Percentiles rank a stretch among this genome's conserved stretches.
Evolutionary conservation across 2,888 invertebrate species (phyloP).

Genomic region (Alsophila aescularia): DNA sequence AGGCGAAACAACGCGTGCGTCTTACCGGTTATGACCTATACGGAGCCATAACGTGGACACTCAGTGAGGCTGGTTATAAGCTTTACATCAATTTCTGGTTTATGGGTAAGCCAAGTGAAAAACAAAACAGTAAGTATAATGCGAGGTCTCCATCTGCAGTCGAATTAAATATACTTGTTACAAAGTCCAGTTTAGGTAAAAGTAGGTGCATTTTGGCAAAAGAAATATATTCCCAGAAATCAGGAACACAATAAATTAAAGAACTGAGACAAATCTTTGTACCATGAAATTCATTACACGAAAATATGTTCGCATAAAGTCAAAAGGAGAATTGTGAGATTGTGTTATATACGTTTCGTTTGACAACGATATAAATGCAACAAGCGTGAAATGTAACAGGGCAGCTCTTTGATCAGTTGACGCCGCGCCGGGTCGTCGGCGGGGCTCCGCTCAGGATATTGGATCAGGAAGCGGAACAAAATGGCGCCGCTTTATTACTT

Average conservation of each 20-base stretch:
- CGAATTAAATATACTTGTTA: no score
- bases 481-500: constrained; percentile 84
- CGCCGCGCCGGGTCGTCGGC: constrained; percentile 55
- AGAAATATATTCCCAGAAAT: background rate
- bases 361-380: constrained; percentile 70
- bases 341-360: constrained; percentile 71
- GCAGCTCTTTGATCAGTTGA: constrained; percentile 78
- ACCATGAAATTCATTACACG: constrained; percentile 15
- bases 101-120: no score
- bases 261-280: constrained; percentile 17
- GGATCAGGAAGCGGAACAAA: constrained; percentile 77
- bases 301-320: constrained; percentile 20
- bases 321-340: constrained; percentile 57
- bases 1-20: no score
- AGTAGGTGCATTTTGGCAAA: background rate
- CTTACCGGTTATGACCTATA: no score
- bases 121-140: no score
- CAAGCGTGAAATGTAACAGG: constrained; percentile 75
- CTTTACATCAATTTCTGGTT: no score
- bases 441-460: constrained; percentile 75
- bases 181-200: background rate
- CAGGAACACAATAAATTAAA: constrained; percentile 1
- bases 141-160: no score
- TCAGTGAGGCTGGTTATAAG: no score
- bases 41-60: no score